Evolutionary conservation across 2,113 vertebrate genomes (phyloP), one percentile per base, ranked within the genome.

Genomic region (Zingel zingel): DNA sequence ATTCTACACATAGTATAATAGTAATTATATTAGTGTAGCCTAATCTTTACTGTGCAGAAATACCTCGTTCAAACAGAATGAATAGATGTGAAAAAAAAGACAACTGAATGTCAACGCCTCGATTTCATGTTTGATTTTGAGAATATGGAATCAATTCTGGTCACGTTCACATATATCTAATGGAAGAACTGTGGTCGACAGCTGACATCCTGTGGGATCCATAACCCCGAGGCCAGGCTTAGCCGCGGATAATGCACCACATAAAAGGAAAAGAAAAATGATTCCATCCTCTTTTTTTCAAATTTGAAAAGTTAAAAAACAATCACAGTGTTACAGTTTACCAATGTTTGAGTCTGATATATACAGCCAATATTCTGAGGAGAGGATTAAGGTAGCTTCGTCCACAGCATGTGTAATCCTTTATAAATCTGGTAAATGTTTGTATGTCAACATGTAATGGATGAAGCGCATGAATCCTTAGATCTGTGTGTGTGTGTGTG

Each of bases 361-460:
- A 39, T 39, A 2, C 39, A 39, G 62, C 70, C 57, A 62, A 74
- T 57, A 48, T n/a, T 67, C 18, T 57, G 2, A 39, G n/a, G 19
- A 45, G 19, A 14, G 69, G 82, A 50, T 68, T 74, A 21, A 79
- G 25, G 27, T 10, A 39, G 68, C 48, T n/a, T n/a, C 62, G 74
- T 5, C 79, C 21, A 25, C 39, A 69, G 50, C 14, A 6, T 47
- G n/a, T 64, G n/a, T 77, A 82, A 79, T 85, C 71, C 59, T 74
- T 57, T 81, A 87, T 58, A 68, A 77, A 85, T 86, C 84, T 50
- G 56, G 53, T 68, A 3, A 48, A 72, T 27, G 58, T 71, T 18
- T 54, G 58, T 65, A 64, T 4, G 4, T 57, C 62, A 61, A 81
- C 64, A 51, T 75, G 72, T 54, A 68, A 45, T 36, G 50, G 81